These are phyloP conservation scores for Macaria liturata DNA, from an alignment of 2,888 invertebrate species.

Conservation along the genomic window DNA sequence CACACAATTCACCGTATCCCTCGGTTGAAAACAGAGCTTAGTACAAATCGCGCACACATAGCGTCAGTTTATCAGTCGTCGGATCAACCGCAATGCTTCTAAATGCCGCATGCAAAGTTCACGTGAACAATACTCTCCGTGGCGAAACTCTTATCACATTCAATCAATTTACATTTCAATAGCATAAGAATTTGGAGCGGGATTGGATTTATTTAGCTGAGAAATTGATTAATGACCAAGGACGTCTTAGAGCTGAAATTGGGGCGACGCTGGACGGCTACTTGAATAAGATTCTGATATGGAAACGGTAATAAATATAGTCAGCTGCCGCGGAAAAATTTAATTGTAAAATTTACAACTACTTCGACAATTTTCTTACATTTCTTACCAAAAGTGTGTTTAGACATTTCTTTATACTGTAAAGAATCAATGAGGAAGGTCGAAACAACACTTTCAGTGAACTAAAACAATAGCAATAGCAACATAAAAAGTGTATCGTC, in stretches of 20 bases:
- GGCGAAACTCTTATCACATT: conserved; percentile 53
- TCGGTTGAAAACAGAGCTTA: too few relatives aligned
- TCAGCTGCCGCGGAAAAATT: too few relatives aligned
- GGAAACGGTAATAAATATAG: too few relatives aligned
- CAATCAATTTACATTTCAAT: conserved; percentile 33
- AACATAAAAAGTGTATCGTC: conserved; percentile 29
- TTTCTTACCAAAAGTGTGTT: too few relatives aligned
- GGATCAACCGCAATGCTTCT: conserved; percentile 67
- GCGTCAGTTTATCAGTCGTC: conserved; percentile 57
- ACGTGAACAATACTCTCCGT: conserved; percentile 62
- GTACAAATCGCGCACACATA: conserved; percentile 13
- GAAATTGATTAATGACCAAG: conserved; percentile 17
- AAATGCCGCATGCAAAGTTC: conserved; percentile 78
- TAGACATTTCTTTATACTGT: too few relatives aligned
- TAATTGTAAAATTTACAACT: too few relatives aligned
- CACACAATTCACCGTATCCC: too few relatives aligned
- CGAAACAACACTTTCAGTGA: too few relatives aligned
- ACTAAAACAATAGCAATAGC: conserved; percentile 22
- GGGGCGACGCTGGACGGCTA: conserved; percentile 1
- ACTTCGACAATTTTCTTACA: too few relatives aligned
- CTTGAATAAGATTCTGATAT: not conserved
- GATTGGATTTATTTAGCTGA: conserved; percentile 13
- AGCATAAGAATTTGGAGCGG: conserved; percentile 24
- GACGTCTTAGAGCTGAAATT: conserved; percentile 7
- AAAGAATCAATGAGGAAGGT: too few relatives aligned